phyloP scores from a whole-genome alignment of 1,140 invertebrate species.

The Drosophila ananassae region DNA sequence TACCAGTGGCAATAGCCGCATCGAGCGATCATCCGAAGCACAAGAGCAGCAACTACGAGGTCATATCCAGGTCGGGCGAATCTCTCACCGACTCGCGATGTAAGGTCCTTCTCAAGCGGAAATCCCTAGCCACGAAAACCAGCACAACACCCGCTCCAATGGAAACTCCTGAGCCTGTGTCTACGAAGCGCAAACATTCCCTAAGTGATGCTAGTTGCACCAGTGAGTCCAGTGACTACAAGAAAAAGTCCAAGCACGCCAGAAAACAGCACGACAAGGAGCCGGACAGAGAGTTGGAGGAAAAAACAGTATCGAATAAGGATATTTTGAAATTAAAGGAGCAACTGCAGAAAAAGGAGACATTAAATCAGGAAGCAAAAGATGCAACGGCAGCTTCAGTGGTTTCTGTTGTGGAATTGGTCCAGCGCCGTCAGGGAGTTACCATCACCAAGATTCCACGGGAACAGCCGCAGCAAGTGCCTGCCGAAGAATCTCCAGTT shows the following conservation, averaged over 20 bases:
- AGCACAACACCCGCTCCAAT: not conserved
- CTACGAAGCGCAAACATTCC: slow-evolving; percentile 61
- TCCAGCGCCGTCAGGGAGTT: slow-evolving; percentile 68
- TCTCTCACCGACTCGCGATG: slow-evolving; percentile 59
- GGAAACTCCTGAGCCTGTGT: not conserved
- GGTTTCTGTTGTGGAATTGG: slow-evolving; percentile 70
- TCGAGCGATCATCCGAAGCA: slow-evolving; percentile 46
- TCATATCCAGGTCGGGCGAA: slow-evolving; percentile 59
- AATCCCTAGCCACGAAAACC: slow-evolving; percentile 60
- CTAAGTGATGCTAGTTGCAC: slow-evolving; percentile 56
- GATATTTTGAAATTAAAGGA: not conserved
- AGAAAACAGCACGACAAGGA: slow-evolving; percentile 20
- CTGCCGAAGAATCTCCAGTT: not conserved
- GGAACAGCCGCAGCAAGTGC: slow-evolving; percentile 44
- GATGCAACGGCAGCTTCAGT: slow-evolving; percentile 14
- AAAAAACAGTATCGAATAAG: not conserved
- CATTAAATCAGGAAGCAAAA: not conserved
- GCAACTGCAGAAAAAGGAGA: not conserved
- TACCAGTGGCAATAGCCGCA: not conserved
- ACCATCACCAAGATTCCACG: slow-evolving; percentile 77
- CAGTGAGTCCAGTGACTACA: slow-evolving; percentile 57
- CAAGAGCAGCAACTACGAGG: slow-evolving; percentile 71
- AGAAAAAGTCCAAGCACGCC: slow-evolving; percentile 49
- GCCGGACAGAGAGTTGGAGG: not conserved
- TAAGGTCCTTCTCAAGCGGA: slow-evolving; percentile 77